Evolutionary conservation across 1,140 invertebrate species (phyloP).

Genomic region (Chionoecetes opilio): DNA sequence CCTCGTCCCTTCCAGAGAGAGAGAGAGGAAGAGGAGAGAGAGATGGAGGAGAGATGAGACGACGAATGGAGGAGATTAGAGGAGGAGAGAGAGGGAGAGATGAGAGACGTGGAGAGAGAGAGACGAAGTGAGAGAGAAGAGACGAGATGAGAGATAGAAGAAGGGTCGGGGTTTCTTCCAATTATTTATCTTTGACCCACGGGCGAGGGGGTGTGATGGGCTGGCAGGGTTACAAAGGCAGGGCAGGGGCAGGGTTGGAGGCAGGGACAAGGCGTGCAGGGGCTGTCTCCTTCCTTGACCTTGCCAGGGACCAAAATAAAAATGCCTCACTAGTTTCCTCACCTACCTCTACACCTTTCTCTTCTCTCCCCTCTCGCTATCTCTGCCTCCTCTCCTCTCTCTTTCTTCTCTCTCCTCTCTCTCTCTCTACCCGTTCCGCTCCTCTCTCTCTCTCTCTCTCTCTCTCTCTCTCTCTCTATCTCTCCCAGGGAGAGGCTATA

Average conservation of each 20-base stretch:
- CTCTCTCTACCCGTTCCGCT: slow-evolving; percentile 37
- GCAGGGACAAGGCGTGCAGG: too few relatives aligned
- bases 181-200: too few relatives aligned
- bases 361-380: not conserved
- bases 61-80: not conserved
- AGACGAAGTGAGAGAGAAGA: too few relatives aligned
- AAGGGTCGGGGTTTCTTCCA: too few relatives aligned
- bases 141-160: too few relatives aligned
- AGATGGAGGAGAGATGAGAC: not conserved
- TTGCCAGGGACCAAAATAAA: slow-evolving; percentile 3
- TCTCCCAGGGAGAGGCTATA: not conserved
- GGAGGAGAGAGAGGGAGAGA: not conserved
- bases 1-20: too few relatives aligned
- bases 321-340: not conserved
- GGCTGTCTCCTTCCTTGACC: slow-evolving; percentile 10
- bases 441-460: slow-evolving; percentile 62
- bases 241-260: too few relatives aligned
- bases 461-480: slow-evolving; percentile 53
- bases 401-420: not conserved
- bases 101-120: not conserved
- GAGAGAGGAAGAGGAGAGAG: not conserved
- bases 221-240: too few relatives aligned
- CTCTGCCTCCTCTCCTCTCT: slow-evolving; percentile 3
- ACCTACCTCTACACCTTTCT: too few relatives aligned
- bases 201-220: too few relatives aligned